Conservation (phyloP, 2,888 invertebrate species). For the Toxonevra muliebris region DNA sequence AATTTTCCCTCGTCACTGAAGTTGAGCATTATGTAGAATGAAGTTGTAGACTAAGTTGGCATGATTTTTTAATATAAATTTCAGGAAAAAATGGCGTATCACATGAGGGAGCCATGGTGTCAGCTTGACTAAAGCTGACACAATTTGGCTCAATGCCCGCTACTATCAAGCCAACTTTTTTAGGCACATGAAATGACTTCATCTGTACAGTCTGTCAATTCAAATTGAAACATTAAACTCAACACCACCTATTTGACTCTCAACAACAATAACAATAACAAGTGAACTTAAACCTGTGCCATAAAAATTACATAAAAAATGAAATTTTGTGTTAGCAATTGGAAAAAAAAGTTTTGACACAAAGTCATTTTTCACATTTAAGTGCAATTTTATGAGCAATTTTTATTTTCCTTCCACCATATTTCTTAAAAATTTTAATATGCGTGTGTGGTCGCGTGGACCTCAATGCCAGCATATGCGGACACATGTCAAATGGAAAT, state of each 20-base stretch:
- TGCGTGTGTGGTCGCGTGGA: neutral
- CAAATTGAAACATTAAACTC: conserved; percentile 12
- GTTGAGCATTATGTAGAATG: no score
- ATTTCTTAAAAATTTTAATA: neutral
- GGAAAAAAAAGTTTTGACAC: neutral
- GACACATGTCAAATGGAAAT: conserved; percentile 8
- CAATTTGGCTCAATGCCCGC: no score
- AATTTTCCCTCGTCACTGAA: no score
- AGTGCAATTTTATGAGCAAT: conserved; percentile 12
- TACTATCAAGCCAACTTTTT: no score
- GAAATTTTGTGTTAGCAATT: neutral
- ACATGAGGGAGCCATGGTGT: no score
- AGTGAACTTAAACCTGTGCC: neutral
- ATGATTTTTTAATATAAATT: no score
- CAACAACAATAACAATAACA: neutral
- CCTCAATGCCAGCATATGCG: neutral
- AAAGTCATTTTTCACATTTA: conserved; percentile 7
- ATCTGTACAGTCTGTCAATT: neutral
- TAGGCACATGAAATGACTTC: no score
- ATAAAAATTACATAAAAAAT: neutral
- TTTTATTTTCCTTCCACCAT: neutral
- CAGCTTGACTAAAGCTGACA: no score
- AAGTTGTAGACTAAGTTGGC: no score
- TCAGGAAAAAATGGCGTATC: no score
- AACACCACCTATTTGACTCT: neutral